Evolutionary conservation across 2,113 vertebrate genomes (phyloP).

Genomic region (Meriones unguiculatus): DNA sequence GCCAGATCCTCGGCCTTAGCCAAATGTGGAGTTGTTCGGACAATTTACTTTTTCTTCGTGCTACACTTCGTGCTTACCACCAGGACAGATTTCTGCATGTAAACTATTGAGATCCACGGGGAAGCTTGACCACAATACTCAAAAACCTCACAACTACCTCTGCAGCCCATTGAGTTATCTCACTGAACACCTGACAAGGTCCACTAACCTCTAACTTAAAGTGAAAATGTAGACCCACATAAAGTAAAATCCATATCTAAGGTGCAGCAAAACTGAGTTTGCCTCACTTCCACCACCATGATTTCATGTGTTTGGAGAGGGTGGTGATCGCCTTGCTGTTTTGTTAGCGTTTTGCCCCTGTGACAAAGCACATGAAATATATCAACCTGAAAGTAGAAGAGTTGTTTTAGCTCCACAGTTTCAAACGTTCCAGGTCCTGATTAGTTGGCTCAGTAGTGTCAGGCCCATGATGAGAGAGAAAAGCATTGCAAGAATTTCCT

Average conservation of each 20-base stretch:
- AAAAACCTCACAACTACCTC: not conserved
- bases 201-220: not conserved
- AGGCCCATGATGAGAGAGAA: not conserved
- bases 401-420: not conserved
- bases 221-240: not conserved
- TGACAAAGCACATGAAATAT: not conserved
- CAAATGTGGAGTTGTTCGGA: too few species aligned
- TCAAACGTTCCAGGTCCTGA: not conserved
- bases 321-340: not conserved
- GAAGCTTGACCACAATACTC: not conserved
- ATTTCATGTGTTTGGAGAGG: not conserved
- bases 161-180: not conserved
- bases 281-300: not conserved
- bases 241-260: not conserved
- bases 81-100: not conserved
- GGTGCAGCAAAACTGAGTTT: not conserved
- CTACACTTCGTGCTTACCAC: not conserved
- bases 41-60: not conserved
- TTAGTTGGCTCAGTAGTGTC: not conserved
- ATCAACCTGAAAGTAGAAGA: not conserved
- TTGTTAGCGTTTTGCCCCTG: not conserved
- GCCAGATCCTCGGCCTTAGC: too few species aligned
- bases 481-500: not conserved
- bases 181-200: accelerated
- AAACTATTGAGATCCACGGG: not conserved